Percentiles rank a stretch among this genome's conserved stretches.
Conservation (phyloP, 2,888 invertebrate genomes). For the Horisme vitalbata region DNA sequence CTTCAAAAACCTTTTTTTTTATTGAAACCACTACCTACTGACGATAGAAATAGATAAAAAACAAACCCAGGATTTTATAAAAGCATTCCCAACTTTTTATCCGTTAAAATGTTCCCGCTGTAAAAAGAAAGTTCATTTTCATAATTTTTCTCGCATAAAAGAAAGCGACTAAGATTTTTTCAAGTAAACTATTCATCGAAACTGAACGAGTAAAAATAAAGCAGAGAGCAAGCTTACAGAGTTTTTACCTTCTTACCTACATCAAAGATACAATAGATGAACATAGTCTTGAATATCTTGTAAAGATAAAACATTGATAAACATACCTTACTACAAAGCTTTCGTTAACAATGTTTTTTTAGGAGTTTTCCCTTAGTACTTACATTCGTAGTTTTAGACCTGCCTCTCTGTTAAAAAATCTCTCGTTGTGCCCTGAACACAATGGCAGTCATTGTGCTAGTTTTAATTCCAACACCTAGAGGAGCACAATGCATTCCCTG, state of each 20-base stretch:
- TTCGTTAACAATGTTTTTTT: too few species aligned
- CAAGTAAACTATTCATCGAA: conserved; percentile 6
- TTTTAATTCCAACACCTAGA: conserved; percentile 45
- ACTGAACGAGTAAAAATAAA: neutral
- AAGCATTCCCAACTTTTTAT: conserved; percentile 3
- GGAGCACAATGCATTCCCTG: conserved; percentile 35
- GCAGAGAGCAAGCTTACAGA: neutral
- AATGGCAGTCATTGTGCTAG: conserved; percentile 42
- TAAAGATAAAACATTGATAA: too few species aligned
- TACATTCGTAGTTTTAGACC: neutral
- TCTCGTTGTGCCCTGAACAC: conserved; percentile 17
- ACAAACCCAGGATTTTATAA: conserved; percentile 2
- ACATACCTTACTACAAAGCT: too few species aligned
- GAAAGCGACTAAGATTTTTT: conserved; percentile 7
- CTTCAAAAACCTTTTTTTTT: too few species aligned
- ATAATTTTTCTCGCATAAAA: conserved; percentile 7
- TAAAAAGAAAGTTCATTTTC: conserved; percentile 4
- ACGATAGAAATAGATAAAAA: too few species aligned
- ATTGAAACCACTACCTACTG: too few species aligned
- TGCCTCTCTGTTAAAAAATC: neutral
- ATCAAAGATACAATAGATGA: too few species aligned
- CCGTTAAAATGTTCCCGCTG: conserved; percentile 2
- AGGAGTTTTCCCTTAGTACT: too few species aligned
- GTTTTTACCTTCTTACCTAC: too few species aligned
- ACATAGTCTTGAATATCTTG: too few species aligned